Conservation (phyloP, 2,888 invertebrate genomes). For the Baronia brevicornis region DNA sequence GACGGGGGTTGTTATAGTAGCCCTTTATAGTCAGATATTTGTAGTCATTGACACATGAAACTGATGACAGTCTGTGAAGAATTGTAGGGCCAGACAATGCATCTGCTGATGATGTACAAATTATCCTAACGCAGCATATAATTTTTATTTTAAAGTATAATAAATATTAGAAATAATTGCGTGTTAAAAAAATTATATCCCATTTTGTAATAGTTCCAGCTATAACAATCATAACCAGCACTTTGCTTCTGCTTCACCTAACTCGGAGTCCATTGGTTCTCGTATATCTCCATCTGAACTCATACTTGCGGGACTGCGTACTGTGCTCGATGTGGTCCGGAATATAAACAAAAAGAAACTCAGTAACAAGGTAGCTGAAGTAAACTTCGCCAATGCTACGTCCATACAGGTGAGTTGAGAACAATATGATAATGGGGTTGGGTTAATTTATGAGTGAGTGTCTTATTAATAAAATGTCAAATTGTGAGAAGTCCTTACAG, state of each 20-base stretch:
- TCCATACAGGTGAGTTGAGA: conserved; percentile 41
- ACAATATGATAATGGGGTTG: too few species aligned
- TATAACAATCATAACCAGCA: conserved; percentile 28
- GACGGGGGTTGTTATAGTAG: too few species aligned
- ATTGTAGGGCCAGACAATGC: too few species aligned
- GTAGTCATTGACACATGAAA: too few species aligned
- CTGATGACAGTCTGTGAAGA: too few species aligned
- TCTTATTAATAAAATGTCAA: too few species aligned
- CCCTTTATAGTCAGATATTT: too few species aligned
- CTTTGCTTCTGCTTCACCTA: conserved; percentile 21
- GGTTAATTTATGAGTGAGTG: too few species aligned
- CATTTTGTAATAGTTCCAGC: conserved; percentile 25
- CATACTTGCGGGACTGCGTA: conserved; percentile 58
- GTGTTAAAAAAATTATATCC: background rate
- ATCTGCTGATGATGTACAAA: too few species aligned
- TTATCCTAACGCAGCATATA: too few species aligned
- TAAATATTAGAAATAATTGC: conserved; percentile 2
- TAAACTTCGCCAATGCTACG: conserved; percentile 24
- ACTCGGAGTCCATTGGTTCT: conserved; percentile 24
- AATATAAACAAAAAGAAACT: conserved; percentile 53
- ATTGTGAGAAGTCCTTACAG: too few species aligned
- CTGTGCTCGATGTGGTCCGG: conserved; percentile 59
- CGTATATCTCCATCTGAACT: conserved; percentile 56
- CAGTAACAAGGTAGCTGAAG: conserved; percentile 21
- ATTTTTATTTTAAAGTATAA: too few species aligned